Evolutionary conservation across 2,113 vertebrate genomes (phyloP).

Genomic region (Indicator indicator): DNA sequence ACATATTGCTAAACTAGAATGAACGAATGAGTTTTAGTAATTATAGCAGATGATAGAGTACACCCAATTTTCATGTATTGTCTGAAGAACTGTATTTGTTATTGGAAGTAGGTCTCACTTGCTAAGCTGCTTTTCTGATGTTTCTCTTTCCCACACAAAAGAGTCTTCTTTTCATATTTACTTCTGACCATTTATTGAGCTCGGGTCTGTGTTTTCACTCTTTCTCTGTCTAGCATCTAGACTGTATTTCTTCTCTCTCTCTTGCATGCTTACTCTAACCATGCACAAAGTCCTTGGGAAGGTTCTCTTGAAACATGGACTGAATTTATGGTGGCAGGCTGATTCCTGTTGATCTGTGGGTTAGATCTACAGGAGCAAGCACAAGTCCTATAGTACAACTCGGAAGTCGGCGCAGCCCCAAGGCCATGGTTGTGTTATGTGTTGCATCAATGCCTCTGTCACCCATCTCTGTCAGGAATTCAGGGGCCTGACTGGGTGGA

Average conservation of each 20-base stretch:
- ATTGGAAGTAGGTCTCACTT: background rate
- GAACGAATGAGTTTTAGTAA: slow-evolving; percentile 21
- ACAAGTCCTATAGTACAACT: rapidly evolving
- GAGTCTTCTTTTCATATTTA: background rate
- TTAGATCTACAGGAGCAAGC: background rate
- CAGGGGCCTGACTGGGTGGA: too few relatives aligned
- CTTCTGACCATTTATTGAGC: background rate
- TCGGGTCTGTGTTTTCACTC: background rate
- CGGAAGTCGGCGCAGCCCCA: rapidly evolving
- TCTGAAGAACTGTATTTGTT: background rate
- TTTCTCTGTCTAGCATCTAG: background rate
- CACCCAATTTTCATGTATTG: background rate
- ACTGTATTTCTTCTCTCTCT: background rate
- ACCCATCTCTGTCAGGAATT: background rate
- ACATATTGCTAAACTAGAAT: slow-evolving; percentile 41
- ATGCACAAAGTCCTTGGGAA: background rate
- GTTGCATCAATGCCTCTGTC: background rate
- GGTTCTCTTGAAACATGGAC: background rate
- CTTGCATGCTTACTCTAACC: background rate
- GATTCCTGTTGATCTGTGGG: background rate
- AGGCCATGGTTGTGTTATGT: rapidly evolving
- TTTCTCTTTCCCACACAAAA: background rate
- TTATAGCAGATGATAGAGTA: background rate
- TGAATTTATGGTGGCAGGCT: background rate
- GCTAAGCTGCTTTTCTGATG: background rate